These are phyloP conservation scores for Drosophila mayaguana DNA, from an alignment of 2,888 invertebrate species.

Conservation along the genomic window DNA sequence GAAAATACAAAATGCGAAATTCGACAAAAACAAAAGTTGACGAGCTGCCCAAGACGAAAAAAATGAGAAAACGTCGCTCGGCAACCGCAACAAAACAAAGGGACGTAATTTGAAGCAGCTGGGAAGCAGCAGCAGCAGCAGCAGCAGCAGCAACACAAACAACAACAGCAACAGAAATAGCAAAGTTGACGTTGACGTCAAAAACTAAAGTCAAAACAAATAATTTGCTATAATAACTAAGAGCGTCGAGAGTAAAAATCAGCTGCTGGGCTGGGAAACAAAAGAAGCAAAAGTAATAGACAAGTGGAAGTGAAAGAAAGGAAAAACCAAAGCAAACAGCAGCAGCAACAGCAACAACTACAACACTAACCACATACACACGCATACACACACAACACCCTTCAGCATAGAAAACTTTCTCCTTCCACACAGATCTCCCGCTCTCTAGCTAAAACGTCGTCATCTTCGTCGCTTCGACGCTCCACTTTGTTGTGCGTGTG, in stretches of 20 bases:
- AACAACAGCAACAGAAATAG: conserved; percentile 13
- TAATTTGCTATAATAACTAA: conserved; percentile 78
- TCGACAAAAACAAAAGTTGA: conserved; percentile 31
- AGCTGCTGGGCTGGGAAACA: conserved; percentile 52
- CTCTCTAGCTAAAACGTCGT: conserved; percentile 57
- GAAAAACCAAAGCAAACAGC: conserved; percentile 56
- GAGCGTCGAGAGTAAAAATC: conserved; percentile 66
- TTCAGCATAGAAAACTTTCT: conserved; percentile 70
- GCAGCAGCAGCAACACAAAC: conserved; percentile 22
- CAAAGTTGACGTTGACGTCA: conserved; percentile 55
- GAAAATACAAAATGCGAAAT: conserved; percentile 37
- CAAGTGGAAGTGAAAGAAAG: conserved; percentile 71
- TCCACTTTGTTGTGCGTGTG: conserved; percentile 36
- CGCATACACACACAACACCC: conserved; percentile 31
- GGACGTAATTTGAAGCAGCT: conserved; percentile 77
- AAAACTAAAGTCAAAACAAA: conserved; percentile 77
- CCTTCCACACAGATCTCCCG: conserved; percentile 53
- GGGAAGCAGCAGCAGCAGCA: conserved; percentile 48
- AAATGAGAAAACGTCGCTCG: conserved; percentile 55
- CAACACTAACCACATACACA: conserved; percentile 14
- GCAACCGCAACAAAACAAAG: conserved; percentile 66
- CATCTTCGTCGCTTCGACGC: conserved; percentile 42
- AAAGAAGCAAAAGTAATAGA: conserved; percentile 58
- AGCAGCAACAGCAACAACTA: conserved; percentile 17
- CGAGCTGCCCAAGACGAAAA: conserved; percentile 40